A percentile compares a stretch with the other conserved stretches of the same genome.
Evolutionary conservation across 2,113 vertebrate species (phyloP).

Genomic region (Australoheros scitulus): DNA sequence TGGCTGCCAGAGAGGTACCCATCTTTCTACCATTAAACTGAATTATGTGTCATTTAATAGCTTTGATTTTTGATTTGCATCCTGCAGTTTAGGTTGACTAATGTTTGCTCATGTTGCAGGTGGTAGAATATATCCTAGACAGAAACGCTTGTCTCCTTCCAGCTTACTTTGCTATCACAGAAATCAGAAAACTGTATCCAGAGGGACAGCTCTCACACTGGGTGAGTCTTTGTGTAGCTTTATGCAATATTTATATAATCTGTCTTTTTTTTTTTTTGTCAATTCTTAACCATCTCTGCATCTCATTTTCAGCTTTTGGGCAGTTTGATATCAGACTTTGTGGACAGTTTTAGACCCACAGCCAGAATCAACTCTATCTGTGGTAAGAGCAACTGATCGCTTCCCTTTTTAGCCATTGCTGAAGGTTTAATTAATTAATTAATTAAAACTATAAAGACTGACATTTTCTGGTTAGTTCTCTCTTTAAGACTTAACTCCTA

Average conservation of each 20-base stretch:
- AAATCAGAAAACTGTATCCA: constrained; percentile 96
- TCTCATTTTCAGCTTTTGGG: constrained; percentile 86
- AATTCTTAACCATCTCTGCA: not conserved
- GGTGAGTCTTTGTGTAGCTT: constrained; percentile 77
- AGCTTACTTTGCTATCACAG: constrained; percentile 96
- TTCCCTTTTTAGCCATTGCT: not conserved
- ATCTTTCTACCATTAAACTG: not conserved
- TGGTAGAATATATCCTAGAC: constrained; percentile 97
- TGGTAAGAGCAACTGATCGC: constrained; percentile 81
- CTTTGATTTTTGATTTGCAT: not conserved
- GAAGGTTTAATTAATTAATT: not conserved
- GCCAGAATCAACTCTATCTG: constrained; percentile 99
- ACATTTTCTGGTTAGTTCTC: not conserved
- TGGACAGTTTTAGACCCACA: constrained; percentile 97
- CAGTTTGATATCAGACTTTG: constrained; percentile 96
- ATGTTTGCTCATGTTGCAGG: constrained; percentile 73
- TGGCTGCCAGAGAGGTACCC: constrained; percentile 91
- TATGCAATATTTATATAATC: not conserved
- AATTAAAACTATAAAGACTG: not conserved
- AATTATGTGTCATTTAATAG: not conserved
- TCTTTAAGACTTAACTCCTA: not conserved
- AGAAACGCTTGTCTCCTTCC: constrained; percentile 97
- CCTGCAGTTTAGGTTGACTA: not conserved
- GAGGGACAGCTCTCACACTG: constrained; percentile 97
- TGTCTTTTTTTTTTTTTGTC: not conserved